Evolutionary conservation across 2,888 invertebrate genomes (phyloP).

Genomic region (Tipula confusa): DNA sequence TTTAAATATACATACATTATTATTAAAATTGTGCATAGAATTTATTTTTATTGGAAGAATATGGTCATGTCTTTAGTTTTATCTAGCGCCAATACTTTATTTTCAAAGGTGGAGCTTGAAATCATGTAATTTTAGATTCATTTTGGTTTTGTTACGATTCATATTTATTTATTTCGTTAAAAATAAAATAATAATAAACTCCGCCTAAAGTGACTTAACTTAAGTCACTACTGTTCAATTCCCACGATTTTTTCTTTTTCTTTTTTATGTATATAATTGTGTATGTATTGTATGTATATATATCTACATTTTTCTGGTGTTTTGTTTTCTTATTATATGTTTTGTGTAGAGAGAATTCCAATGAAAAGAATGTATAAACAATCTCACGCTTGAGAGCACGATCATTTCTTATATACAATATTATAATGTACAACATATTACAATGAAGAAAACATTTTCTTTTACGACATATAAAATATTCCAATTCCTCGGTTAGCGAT

Average conservation of each 20-base stretch:
- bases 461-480: background rate
- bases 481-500: background rate
- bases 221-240: slow-evolving; percentile 32
- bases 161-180: background rate
- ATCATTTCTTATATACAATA: background rate
- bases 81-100: slow-evolving; percentile 20
- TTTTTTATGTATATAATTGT: background rate
- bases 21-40: background rate
- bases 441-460: background rate
- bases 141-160: background rate
- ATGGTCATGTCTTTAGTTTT: background rate
- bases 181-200: background rate
- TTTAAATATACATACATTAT: too few species aligned
- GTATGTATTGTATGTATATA: slow-evolving; percentile 13
- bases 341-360: slow-evolving; percentile 13
- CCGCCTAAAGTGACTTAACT: slow-evolving; percentile 30
- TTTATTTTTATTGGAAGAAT: slow-evolving; percentile 27
- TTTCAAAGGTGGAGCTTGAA: slow-evolving; percentile 27
- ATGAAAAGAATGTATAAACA: slow-evolving; percentile 20
- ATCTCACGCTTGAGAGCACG: slow-evolving; percentile 12
- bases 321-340: background rate
- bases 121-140: background rate
- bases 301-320: background rate
- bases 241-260: slow-evolving; percentile 31
- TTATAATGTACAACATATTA: background rate